Conservation (phyloP, 2,797 vertebrate genomes). For the Harpagifer antarcticus region DNA sequence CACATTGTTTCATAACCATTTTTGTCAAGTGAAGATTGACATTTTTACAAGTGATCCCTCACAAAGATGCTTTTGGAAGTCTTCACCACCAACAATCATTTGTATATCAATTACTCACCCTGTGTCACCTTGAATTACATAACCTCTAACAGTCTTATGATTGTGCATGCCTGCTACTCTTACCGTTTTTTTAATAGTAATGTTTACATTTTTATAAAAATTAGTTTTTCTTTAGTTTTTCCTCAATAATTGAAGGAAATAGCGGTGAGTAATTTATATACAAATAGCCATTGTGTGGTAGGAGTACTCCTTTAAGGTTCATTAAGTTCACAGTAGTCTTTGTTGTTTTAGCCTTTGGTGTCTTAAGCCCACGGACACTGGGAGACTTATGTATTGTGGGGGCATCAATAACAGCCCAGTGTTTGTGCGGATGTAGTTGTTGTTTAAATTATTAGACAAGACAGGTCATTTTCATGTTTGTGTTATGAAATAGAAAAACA, state of each 20-base stretch:
- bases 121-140: no score
- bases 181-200: no score
- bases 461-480: conserved; percentile 2
- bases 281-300: no score
- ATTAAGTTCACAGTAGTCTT: conserved; percentile 17
- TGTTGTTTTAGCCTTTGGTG: conserved; percentile 17
- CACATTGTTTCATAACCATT: background rate
- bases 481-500: background rate
- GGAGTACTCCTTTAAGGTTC: background rate
- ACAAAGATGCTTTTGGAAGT: conserved; percentile 34
- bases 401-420: background rate
- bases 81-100: no score
- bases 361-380: background rate
- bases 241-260: no score
- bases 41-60: background rate
- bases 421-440: background rate
- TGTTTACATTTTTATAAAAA: no score
- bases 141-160: no score
- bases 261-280: no score
- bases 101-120: no score
- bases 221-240: no score
- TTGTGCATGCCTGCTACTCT: no score
- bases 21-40: no score
- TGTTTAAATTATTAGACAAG: background rate
- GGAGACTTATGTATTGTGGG: background rate